Conservation (phyloP, 2,888 invertebrate species). For the Zygogramma bicolorata region DNA sequence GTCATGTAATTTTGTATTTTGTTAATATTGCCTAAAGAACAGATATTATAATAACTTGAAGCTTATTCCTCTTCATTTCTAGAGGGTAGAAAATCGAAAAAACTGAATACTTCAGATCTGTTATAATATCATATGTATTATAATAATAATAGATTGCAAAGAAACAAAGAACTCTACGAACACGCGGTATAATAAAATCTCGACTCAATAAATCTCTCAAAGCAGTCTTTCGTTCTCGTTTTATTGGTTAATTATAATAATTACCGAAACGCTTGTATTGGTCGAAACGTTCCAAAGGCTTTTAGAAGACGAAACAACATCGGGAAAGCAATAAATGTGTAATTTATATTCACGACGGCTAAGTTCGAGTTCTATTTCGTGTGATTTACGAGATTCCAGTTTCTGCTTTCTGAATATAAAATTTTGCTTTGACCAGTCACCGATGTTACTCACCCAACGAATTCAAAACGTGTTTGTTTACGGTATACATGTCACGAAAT, state of each 20-base stretch:
- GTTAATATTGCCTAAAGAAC: too few species aligned
- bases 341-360: constrained; percentile 14
- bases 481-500: background rate
- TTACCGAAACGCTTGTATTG: constrained; percentile 5
- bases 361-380: constrained; percentile 14
- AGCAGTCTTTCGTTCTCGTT: background rate
- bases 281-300: constrained; percentile 10
- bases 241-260: constrained; percentile 13
- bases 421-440: constrained; percentile 6
- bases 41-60: too few species aligned
- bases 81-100: too few species aligned
- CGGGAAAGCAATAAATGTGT: constrained; percentile 9
- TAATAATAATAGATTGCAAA: too few species aligned
- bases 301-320: constrained; percentile 15
- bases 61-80: too few species aligned
- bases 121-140: too few species aligned
- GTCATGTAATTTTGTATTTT: too few species aligned
- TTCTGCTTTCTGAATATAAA: constrained; percentile 18
- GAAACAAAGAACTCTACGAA: too few species aligned
- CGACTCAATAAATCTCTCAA: background rate
- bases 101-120: too few species aligned
- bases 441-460: constrained; percentile 12
- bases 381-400: constrained; percentile 20
- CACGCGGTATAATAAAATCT: background rate
- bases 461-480: constrained; percentile 8